A percentile compares a stretch with the other conserved stretches of the same genome.
Evolutionary conservation across 1,140 invertebrate species (phyloP).

Genomic region (Brachionus paranguensis): DNA sequence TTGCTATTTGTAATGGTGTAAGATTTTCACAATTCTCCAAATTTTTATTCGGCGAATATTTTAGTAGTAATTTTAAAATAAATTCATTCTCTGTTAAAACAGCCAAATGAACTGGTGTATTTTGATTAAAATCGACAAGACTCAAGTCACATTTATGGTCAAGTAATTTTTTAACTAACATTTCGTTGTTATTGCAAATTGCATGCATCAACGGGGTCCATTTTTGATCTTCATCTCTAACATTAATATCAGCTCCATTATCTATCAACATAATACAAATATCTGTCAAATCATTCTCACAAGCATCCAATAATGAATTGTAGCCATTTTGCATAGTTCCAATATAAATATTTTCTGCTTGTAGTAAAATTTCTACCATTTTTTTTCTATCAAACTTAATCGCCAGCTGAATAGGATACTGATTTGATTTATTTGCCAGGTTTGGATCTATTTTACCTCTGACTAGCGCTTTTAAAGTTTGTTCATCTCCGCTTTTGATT

Average conservation of each 20-base stretch:
- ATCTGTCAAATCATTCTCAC: constrained; percentile 28
- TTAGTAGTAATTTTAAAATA: background rate
- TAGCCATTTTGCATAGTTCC: background rate
- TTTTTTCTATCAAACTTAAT: background rate
- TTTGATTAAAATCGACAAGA: background rate
- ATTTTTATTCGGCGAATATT: background rate
- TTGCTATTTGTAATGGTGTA: constrained; percentile 5
- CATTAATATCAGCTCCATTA: constrained; percentile 22
- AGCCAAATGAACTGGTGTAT: constrained; percentile 22
- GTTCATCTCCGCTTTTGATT: background rate
- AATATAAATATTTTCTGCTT: background rate
- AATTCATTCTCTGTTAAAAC: constrained; percentile 32
- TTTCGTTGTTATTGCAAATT: constrained; percentile 28
- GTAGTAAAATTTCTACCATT: background rate
- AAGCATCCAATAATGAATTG: background rate
- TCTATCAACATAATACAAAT: background rate
- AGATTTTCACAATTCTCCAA: constrained; percentile 18
- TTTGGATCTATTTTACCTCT: background rate
- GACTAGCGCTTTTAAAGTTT: background rate
- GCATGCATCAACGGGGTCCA: constrained; percentile 33
- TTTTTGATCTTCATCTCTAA: background rate
- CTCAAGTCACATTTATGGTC: background rate
- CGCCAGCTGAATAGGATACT: background rate
- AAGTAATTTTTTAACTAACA: constrained; percentile 1
- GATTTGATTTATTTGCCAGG: background rate